Conservation (phyloP, 2,888 invertebrate species). For the Scaptomyza tumidula region DNA sequence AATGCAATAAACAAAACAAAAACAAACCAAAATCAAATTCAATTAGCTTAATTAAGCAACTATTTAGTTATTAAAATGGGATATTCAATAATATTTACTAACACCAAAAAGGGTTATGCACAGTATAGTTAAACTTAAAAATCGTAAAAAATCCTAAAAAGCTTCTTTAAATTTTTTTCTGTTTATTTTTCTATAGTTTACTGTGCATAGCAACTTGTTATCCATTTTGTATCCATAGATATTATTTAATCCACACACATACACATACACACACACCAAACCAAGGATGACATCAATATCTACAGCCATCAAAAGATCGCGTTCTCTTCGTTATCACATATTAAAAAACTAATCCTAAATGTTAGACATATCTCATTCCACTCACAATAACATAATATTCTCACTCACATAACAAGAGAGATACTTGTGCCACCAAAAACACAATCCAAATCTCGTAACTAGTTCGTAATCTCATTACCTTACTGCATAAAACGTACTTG, state of each 20-base stretch:
- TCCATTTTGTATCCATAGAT: conserved; percentile 28
- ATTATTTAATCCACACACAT: conserved; percentile 25
- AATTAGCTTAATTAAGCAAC: conserved; percentile 29
- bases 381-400: conserved; percentile 4
- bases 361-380: conserved; percentile 5
- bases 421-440: not conserved
- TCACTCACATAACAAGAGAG: conserved; percentile 36
- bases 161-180: not conserved
- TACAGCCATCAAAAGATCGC: conserved; percentile 4
- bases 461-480: conserved; percentile 79
- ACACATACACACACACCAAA: not conserved
- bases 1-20: conserved; percentile 51
- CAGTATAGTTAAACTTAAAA: not conserved
- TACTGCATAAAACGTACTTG: conserved; percentile 84
- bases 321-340: not conserved
- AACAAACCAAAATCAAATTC: conserved; percentile 33
- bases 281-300: conserved; percentile 23
- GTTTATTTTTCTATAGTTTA: not conserved
- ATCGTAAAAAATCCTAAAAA: not conserved
- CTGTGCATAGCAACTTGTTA: conserved; percentile 35
- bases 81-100: conserved; percentile 34
- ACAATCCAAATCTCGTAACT: conserved; percentile 25
- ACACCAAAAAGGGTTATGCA: conserved; percentile 39
- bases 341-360: conserved; percentile 22
- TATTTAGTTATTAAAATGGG: conserved; percentile 6